Percentiles rank a stretch among this genome's conserved stretches.
Conservation (phyloP, 2,113 vertebrate species). For the Onychorhynchus coronatus region DNA sequence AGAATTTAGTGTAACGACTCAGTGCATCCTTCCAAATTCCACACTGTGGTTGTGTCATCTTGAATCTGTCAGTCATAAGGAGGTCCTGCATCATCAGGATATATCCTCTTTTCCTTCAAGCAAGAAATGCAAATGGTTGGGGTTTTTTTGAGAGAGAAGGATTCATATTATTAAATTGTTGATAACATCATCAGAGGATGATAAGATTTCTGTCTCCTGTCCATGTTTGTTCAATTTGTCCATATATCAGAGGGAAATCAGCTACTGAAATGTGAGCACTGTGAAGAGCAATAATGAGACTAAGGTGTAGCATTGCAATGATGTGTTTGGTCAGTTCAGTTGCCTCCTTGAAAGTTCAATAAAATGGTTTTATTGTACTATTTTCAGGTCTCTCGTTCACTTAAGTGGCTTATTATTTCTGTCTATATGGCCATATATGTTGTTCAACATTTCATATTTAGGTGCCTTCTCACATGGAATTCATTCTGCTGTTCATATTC, state of each 20-base stretch:
- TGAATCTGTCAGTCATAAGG: not conserved
- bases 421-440: not conserved
- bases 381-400: not conserved
- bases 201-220: not conserved
- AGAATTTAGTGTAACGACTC: not conserved
- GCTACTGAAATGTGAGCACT: not conserved
- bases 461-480: not conserved
- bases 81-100: not conserved
- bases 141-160: not conserved
- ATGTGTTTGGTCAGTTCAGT: not conserved
- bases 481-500: not conserved
- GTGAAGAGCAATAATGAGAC: not conserved
- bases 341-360: not conserved
- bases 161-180: not conserved
- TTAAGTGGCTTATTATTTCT: not conserved
- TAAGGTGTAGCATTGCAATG: not conserved
- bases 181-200: not conserved
- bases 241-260: not conserved
- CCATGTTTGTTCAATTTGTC: not conserved
- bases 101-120: not conserved
- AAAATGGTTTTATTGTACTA: not conserved
- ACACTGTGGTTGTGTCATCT: not conserved
- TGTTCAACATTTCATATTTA: not conserved
- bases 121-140: not conserved
- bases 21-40: not conserved